Conservation (phyloP, 2,113 vertebrate genomes). For the Lagenorhynchus albirostris region DNA sequence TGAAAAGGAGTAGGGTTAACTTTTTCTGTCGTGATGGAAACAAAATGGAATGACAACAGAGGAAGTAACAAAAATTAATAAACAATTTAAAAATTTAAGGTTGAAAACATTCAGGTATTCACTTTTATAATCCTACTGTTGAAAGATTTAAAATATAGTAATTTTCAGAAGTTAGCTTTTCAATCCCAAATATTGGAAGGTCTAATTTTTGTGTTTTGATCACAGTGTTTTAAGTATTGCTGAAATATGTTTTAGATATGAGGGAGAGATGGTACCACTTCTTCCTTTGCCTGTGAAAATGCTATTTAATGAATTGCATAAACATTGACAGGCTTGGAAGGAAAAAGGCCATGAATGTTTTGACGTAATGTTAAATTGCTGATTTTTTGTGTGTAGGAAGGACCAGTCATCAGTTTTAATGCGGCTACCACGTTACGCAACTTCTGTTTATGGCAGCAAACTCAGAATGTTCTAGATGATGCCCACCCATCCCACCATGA, state of each 20-base stretch:
- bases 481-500: conserved; percentile 94
- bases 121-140: not conserved
- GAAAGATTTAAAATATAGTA: not conserved
- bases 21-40: not conserved
- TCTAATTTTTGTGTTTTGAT: not conserved
- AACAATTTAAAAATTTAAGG: not conserved
- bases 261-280: not conserved
- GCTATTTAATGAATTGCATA: not conserved
- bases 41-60: not conserved
- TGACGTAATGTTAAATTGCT: not conserved
- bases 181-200: not conserved
- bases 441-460: conserved; percentile 97
- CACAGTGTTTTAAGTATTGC: not conserved
- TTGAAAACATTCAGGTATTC: not conserved
- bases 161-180: not conserved
- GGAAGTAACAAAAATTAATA: not conserved
- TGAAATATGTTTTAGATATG: not conserved
- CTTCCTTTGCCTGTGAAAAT: not conserved
- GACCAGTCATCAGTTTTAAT: conserved; percentile 93
- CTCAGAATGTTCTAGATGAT: conserved; percentile 92
- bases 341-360: not conserved
- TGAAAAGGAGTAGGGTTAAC: not conserved
- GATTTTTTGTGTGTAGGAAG: conserved; percentile 85
- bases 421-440: conserved; percentile 94
- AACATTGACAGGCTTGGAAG: not conserved